Evolutionary conservation across 2,113 vertebrate genomes (phyloP), one percentile per base, ranked within the genome.

Genomic region (Hystrix brachyura): DNA sequence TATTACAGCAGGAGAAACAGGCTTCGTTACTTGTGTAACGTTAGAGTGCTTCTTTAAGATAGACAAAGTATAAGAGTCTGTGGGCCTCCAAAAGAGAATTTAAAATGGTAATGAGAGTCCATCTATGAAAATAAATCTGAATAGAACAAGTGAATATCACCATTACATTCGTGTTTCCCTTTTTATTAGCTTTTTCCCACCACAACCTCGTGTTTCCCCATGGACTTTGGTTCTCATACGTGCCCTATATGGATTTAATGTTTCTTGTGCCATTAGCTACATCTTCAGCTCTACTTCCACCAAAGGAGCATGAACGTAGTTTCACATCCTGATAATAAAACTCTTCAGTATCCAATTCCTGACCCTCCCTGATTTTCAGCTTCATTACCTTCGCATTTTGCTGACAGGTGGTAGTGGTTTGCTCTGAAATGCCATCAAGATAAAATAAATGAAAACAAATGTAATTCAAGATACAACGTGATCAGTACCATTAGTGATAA

Each of bases 401-500:
- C 88, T 88, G 91, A 96, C 93, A 97, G 97, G 97, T 96, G 92
- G 87, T 94, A 94, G 80, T 76, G 57, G 88, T 94, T 96, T 97
- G 87, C 80, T 88, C 94, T 92, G 76, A 94, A 97, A 97, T 96
- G 94, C 59, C 96, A 97, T 96, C 87, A 88, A 91, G 95, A 96
- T 90, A 82, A 94, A 95, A 94, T 91, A 96, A 97, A 95, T 97
- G 93, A 96, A 97, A 98, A 97, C 82, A 93, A 96, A 96, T 95
- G 91, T 79, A 87, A 96, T 97, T 97, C 93, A 87, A 93, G 71
- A 93, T 94, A 67, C 65, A 96, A 88, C 7, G 29, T 85, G 91
- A 62, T 95, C 85, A 72, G 64, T 85, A 65, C 60, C 82, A 65
- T 85, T 92, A 92, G 95, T 95, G 78, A 76, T 53, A 85, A 27